Conservation (phyloP, 1,140 invertebrate species). For the Brachystomella parvula region DNA sequence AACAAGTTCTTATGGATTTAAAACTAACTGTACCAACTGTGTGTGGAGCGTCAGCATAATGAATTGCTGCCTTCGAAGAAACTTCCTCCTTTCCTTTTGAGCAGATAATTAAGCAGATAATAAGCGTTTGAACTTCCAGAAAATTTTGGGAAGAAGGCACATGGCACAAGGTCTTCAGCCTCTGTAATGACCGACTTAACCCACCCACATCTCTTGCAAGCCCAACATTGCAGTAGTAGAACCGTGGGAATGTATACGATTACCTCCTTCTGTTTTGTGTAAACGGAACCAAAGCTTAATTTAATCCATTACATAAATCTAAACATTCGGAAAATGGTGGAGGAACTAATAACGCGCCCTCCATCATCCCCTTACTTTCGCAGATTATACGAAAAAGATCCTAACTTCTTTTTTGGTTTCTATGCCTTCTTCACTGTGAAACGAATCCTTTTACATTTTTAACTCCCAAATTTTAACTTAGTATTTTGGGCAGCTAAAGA, state of each 20-base stretch:
- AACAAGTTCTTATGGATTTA: not conserved
- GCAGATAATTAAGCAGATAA: slow-evolving; percentile 7
- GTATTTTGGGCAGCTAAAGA: no score
- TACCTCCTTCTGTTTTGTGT: no score
- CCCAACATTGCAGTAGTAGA: not conserved
- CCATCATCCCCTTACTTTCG: no score
- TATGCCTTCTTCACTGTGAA: no score
- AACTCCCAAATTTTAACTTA: no score
- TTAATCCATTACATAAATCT: not conserved
- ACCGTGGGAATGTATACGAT: not conserved
- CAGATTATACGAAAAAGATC: no score
- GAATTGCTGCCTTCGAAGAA: not conserved
- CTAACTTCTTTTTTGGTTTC: no score
- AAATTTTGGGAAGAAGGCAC: no score
- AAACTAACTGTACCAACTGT: no score
- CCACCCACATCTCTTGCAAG: not conserved
- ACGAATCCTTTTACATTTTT: no score
- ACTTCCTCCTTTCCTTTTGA: not conserved
- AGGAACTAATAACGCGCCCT: not conserved
- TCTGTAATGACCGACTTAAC: no score
- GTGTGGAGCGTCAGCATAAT: not conserved
- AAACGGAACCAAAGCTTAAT: not conserved
- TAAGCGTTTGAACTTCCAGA: not conserved
- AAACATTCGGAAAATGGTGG: not conserved
- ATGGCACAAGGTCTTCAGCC: no score